A percentile compares a stretch with the other conserved stretches of the same genome.
Evolutionary conservation across 2,113 vertebrate genomes (phyloP).

Genomic region (Channa maculata): DNA sequence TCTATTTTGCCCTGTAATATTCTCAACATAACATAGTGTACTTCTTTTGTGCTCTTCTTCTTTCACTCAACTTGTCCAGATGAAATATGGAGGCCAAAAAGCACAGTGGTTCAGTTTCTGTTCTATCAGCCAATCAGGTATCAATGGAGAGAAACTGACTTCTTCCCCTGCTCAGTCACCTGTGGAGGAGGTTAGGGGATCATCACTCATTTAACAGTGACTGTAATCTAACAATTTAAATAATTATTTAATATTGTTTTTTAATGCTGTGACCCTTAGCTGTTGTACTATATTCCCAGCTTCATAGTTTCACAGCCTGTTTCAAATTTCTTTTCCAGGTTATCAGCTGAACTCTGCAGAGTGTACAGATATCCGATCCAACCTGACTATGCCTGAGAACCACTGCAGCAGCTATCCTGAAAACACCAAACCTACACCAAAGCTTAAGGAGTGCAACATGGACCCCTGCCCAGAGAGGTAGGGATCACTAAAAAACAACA

Average conservation of each 20-base stretch:
- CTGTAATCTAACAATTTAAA: background rate
- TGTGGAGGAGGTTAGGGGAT: constrained; percentile 91
- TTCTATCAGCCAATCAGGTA: constrained; percentile 95
- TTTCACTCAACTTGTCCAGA: constrained; percentile 74
- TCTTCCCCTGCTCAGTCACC: constrained; percentile 94
- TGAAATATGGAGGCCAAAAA: constrained; percentile 87
- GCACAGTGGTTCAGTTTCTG: constrained; percentile 91
- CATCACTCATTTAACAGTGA: background rate
- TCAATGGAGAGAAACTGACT: constrained; percentile 94
- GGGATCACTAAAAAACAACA: background rate
- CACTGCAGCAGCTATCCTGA: constrained; percentile 92
- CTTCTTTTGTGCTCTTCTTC: background rate
- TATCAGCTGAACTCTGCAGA: constrained; percentile 97
- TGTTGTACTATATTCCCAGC: background rate
- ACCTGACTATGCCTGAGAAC: constrained; percentile 88
- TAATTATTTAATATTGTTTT: background rate
- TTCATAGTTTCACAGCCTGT: background rate
- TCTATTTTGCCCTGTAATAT: background rate
- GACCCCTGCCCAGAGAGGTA: constrained; percentile 93
- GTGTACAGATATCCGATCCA: constrained; percentile 89
- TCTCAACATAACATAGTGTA: background rate
- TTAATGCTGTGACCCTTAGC: background rate
- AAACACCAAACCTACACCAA: constrained; percentile 93
- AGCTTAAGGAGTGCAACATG: constrained; percentile 94
- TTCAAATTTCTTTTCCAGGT: constrained; percentile 72